Base-by-base conservation (phyloP, 2,888 invertebrate genomes). In the Creontiades dilutus region DNA sequence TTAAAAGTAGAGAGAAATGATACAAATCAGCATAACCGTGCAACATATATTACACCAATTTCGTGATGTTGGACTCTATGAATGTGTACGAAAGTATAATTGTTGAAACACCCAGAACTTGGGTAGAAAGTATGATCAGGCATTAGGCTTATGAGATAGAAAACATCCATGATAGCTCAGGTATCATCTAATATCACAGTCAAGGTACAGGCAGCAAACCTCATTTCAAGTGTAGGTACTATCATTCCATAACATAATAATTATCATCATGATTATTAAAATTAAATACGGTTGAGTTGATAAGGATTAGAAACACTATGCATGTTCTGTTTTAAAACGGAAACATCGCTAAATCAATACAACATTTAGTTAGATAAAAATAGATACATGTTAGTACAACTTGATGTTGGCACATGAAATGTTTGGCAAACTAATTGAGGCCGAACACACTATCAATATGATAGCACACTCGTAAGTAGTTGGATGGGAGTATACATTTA, bases 161-260 rank as follows among this genome's bases (percentile, higher is more conserved):
- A 47, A 37, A 80, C 19, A 80, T n/a, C 47, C 46, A 80, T 80
- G 7, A 47, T 46, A 80, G 37, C 27, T 82, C 82, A 52, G 82
- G 82, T 82, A 82, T 82, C 23, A 82, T 52, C 82, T 82, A 82
- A 82, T 82, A 82, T 82, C 82, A 82, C 82, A 82, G 82, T 82
- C 55, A 82, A 82, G 48, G 27, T 68, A 68, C 68, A 68, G 19
- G 68, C 23, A 23, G 68, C 68, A 11, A 68, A 68, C 68, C 68
- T 68, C 68, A 68, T 68, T 68, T 19, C 68, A 23, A 23, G 68
- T 68, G 68, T 68, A 68, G 68, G 27, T 68, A 68, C 68, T 4
- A 68, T 11, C 19, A 68, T 23, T 68, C 23, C 68, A 68, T 23
- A 68, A 68, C 52, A 13, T 61, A n/a, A n/a, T n/a, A n/a, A 57